Evolutionary conservation across 2,888 invertebrate genomes (phyloP).

Genomic region (Eristalinus sepulchralis): DNA sequence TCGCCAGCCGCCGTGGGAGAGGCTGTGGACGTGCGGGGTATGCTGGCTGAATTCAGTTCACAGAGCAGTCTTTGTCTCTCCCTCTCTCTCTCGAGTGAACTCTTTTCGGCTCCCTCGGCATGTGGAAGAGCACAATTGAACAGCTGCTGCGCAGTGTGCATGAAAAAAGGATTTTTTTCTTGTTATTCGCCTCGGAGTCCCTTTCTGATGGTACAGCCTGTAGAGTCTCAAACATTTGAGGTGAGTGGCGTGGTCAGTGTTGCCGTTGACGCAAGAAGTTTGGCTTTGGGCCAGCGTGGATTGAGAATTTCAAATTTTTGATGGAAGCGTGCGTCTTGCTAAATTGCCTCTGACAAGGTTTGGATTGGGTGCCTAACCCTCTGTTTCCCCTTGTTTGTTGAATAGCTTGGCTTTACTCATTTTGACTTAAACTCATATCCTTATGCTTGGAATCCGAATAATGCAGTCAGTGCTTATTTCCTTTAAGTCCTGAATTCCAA

Average conservation of each 20-base stretch:
- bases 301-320: no score
- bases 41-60: constrained; percentile 32
- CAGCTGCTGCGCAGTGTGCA: constrained; percentile 64
- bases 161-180: constrained; percentile 19
- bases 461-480: no score
- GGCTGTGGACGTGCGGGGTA: not conserved
- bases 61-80: constrained; percentile 44
- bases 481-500: no score
- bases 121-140: constrained; percentile 39
- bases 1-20: not conserved
- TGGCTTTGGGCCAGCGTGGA: no score
- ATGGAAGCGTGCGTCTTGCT: no score
- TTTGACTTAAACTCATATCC: no score
- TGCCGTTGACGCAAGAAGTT: not conserved
- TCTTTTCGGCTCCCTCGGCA: not conserved
- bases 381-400: no score
- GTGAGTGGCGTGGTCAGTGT: not conserved
- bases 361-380: no score
- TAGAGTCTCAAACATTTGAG: not conserved
- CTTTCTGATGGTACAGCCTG: not conserved
- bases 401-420: no score
- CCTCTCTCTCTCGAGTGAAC: not conserved
- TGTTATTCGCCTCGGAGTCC: constrained; percentile 3
- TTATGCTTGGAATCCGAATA: no score
- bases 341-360: no score